Evolutionary conservation across 2,797 vertebrate species (phyloP).

Genomic region (Notamacropus eugenii): DNA sequence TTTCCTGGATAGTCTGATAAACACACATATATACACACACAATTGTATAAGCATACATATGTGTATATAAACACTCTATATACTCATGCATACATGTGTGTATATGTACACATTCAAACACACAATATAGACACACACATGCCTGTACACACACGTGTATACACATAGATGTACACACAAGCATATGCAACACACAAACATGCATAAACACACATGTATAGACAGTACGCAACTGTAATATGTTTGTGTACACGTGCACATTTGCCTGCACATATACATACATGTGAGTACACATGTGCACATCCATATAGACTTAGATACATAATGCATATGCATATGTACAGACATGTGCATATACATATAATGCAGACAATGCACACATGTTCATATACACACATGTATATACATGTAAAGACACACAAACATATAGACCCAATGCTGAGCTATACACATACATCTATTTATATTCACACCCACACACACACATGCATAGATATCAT

Average conservation of each 20-base stretch:
- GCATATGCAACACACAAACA: no score
- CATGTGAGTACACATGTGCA: background rate
- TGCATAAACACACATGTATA: no score
- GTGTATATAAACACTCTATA: rapidly evolving
- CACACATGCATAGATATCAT: background rate
- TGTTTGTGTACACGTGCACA: no score
- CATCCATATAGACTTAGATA: no score
- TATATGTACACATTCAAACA: background rate
- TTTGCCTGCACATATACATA: background rate
- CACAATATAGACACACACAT: background rate
- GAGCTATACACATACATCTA: background rate
- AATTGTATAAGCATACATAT: background rate
- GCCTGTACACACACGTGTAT: rapidly evolving
- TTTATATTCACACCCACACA: no score
- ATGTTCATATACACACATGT: background rate
- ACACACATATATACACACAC: background rate
- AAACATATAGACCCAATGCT: no score
- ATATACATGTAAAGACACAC: rapidly evolving
- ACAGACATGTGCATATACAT: background rate
- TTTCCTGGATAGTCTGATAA: background rate
- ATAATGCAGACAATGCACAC: background rate
- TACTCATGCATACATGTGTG: rapidly evolving
- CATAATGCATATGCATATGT: no score
- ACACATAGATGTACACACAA: background rate
- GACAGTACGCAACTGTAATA: background rate